A percentile compares a stretch with the other conserved stretches of the same genome.
Evolutionary conservation across 2,113 vertebrate species (phyloP).

Genomic region (Perccottus glenii): DNA sequence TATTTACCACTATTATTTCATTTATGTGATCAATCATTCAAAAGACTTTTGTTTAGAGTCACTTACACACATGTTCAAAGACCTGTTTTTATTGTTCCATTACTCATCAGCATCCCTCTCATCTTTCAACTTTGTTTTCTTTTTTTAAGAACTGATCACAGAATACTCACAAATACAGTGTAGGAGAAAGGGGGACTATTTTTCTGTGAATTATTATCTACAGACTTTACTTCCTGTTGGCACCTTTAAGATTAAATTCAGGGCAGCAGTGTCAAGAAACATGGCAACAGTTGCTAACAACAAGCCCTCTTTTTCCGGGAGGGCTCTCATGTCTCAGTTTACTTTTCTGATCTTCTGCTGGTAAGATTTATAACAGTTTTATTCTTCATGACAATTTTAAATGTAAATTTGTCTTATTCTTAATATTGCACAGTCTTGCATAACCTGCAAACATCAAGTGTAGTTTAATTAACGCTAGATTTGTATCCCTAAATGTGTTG

Average conservation of each 20-base stretch:
- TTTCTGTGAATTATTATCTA: background rate
- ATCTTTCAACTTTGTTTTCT: background rate
- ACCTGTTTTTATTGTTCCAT: background rate
- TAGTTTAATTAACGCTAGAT: no score
- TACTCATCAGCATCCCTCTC: no score
- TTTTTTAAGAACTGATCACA: no score
- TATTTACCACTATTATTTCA: no score
- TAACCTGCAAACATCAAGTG: background rate
- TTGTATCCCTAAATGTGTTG: no score
- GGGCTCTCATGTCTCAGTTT: no score
- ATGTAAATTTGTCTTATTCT: background rate
- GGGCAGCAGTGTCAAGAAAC: background rate
- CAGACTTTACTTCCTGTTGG: background rate
- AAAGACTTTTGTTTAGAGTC: no score
- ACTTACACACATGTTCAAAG: no score
- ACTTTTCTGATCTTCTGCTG: background rate
- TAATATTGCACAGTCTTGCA: background rate
- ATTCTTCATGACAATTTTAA: background rate
- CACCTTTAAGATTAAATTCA: constrained; percentile 20
- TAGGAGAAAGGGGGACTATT: no score
- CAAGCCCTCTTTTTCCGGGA: constrained; percentile 17
- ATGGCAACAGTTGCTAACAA: constrained; percentile 83
- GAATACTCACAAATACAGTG: no score
- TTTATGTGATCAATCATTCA: no score
- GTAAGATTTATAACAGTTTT: constrained; percentile 21